Evolutionary conservation across 37 sponge, comb jelly and placozoan genomes (phyloP).

Genomic region (Spongilla lacustris): DNA sequence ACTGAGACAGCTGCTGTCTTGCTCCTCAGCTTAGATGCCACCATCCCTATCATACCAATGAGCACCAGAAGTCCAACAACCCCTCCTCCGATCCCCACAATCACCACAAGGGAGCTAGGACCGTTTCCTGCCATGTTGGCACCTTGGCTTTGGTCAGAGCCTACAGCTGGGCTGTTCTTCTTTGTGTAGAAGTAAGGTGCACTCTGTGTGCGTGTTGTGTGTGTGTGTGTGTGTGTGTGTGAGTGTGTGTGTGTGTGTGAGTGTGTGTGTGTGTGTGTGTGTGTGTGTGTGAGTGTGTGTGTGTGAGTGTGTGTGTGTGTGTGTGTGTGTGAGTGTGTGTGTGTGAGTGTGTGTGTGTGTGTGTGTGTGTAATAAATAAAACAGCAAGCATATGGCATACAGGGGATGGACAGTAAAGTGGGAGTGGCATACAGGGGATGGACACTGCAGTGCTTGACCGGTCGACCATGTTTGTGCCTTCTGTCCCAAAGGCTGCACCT

Average conservation of each 20-base stretch:
- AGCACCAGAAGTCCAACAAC: neutral
- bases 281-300: no score
- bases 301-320: neutral
- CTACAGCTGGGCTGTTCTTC: slow-evolving; percentile 25
- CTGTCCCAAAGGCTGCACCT: slow-evolving; percentile 50
- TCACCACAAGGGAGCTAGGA: neutral
- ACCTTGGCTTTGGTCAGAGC: neutral
- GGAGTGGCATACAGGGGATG: slow-evolving; percentile 14
- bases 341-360: neutral
- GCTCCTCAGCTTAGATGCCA: neutral
- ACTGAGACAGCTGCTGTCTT: neutral
- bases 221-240: neutral
- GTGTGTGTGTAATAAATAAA: no score
- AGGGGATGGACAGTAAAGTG: slow-evolving; percentile 16
- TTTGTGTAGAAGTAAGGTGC: slow-evolving; percentile 53
- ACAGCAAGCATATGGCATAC: no score
- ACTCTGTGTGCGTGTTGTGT: no score
- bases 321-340: no score
- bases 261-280: neutral
- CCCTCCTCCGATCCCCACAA: neutral
- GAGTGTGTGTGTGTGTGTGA: neutral
- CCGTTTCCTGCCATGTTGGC: neutral
- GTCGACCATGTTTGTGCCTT: slow-evolving; percentile 22
- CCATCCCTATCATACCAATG: neutral
- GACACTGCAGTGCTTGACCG: slow-evolving; percentile 21